Evolutionary conservation across 2,888 invertebrate genomes (phyloP).

Genomic region (Odontomyia ornata): DNA sequence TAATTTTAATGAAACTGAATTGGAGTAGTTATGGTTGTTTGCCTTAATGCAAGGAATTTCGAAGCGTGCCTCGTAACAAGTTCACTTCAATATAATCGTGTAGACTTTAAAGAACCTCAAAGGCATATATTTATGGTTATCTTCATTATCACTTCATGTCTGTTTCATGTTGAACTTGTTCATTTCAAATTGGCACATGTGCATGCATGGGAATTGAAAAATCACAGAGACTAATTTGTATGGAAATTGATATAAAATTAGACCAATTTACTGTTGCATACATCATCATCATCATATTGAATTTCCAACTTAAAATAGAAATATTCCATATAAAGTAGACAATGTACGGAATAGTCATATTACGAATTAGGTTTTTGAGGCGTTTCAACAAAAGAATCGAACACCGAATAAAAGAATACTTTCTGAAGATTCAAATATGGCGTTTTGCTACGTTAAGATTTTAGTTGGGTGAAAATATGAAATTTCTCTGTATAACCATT

Average conservation of each 20-base stretch:
- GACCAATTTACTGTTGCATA: background rate
- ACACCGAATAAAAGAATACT: no score
- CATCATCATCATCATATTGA: no score
- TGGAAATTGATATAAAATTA: background rate
- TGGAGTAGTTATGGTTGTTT: conserved; percentile 35
- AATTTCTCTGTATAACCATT: no score
- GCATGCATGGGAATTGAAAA: conserved; percentile 11
- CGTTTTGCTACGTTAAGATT: no score
- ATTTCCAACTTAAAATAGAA: no score
- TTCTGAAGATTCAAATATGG: no score
- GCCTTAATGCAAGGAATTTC: conserved; percentile 33
- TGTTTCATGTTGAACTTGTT: background rate
- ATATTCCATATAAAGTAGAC: background rate
- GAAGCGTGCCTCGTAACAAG: conserved; percentile 9
- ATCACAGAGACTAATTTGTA: conserved; percentile 4
- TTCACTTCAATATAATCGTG: conserved; percentile 7
- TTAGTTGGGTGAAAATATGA: no score
- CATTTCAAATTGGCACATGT: background rate
- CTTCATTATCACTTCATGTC: conserved; percentile 11
- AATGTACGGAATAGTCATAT: no score
- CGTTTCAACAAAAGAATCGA: no score
- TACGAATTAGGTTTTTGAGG: no score
- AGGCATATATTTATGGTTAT: background rate
- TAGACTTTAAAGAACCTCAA: background rate
- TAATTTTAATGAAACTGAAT: conserved; percentile 41